Evolutionary conservation across 2,113 vertebrate species (phyloP), one percentile per base, ranked within the genome.

Genomic region (Neomonachus schauinslandi): DNA sequence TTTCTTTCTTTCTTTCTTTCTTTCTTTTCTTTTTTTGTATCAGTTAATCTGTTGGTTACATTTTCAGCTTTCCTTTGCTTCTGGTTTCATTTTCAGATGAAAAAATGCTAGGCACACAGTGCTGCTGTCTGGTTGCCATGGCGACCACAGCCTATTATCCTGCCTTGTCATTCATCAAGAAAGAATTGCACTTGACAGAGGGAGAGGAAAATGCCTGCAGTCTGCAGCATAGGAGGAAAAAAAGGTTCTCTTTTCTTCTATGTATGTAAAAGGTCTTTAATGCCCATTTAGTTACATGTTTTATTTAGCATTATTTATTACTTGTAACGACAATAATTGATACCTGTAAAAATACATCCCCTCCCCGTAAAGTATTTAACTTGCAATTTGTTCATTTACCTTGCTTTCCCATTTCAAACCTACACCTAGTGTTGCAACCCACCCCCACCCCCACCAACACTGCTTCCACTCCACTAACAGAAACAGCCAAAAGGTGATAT

Each of bases 131-230:
- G 99, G 99, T 99, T 99, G 99, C 99, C 99, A 99, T 99, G 99
- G 99, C 82, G 99, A 99, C 99, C 98, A 98, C 98, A 99, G 99
- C 99, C 99, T 99, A 99, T 99, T 99, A 99, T 99, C 99, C 98
- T 99, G 99, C 99, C 99, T 99, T 99, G 99, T 99, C 99, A 99
- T 99, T 99, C 99, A 99, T 99, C 99, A 99, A 99, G 99, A 99
- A 99, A 99, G 99, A 99, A 99, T 99, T 99, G 99, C 98, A 99
- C 99, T 99, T 99, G 99, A 99, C 98, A 99, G 99, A 99, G 99
- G 98, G 98, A 99, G 98, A 99, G 98, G 98, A 98, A 99, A 99
- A 99, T 98, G 98, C 98, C 99, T 99, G 98, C 98, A 99, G 98
- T 99, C 98, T 98, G 98, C 98, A 94, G 98, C 97, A 98, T 84